Percentiles rank a stretch among this genome's conserved stretches.
Evolutionary conservation across 2,888 invertebrate species (phyloP).

Genomic region (Notodonta ziczac): DNA sequence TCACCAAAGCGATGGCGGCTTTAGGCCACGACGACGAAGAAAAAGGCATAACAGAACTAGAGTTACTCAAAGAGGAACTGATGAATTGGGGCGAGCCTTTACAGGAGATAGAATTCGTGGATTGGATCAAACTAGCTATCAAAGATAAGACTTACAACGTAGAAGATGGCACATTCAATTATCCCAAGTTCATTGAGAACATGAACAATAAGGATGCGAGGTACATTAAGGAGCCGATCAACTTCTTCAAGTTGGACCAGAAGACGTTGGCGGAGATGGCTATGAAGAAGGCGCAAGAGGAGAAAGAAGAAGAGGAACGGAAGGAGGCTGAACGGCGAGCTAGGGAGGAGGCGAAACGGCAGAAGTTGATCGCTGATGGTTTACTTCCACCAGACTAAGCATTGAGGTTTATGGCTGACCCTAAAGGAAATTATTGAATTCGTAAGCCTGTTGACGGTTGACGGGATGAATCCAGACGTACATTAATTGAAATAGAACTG

Average conservation of each 20-base stretch:
- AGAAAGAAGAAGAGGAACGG: constrained; percentile 61
- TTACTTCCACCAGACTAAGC: constrained; percentile 47
- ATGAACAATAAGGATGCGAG: constrained; percentile 71
- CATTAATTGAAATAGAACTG: no score
- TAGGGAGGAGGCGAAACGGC: constrained; percentile 67
- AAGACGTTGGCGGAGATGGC: constrained; percentile 76
- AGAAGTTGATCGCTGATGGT: constrained; percentile 70
- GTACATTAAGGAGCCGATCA: constrained; percentile 70
- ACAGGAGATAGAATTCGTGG: constrained; percentile 66
- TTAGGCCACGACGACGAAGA: constrained; percentile 70
- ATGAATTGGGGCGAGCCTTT: constrained; percentile 73
- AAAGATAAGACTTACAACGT: constrained; percentile 67
- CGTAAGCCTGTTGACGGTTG: background rate
- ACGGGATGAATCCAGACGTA: background rate
- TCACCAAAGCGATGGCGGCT: constrained; percentile 67
- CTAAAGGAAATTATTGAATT: background rate
- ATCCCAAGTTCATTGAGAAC: constrained; percentile 71
- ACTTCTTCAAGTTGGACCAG: constrained; percentile 77
- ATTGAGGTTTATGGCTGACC: background rate
- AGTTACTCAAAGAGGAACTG: constrained; percentile 62
- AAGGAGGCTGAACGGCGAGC: constrained; percentile 64
- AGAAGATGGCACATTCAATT: constrained; percentile 59
- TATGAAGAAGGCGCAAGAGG: constrained; percentile 66
- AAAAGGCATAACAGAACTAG: constrained; percentile 60
- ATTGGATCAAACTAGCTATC: constrained; percentile 61